Base-by-base conservation (phyloP, 2,113 vertebrate species). In the Cathartes aura region DNA sequence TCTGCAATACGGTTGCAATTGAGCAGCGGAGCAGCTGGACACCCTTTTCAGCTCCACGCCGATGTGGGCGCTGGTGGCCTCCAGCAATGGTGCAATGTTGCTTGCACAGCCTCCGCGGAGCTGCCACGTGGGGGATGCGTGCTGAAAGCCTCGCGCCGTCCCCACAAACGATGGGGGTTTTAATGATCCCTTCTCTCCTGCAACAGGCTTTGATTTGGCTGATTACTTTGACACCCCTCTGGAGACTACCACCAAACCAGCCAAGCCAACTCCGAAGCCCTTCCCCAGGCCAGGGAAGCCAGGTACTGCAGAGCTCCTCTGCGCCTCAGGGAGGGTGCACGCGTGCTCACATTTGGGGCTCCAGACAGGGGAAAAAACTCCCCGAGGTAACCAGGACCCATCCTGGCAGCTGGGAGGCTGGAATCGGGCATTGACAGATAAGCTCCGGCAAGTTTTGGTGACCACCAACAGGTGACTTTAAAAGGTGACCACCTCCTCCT, bases 171-270 rank as follows among this genome's bases (percentile, higher is more conserved):
- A 9, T 9, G 34, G 14, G 29, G 21, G 9, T 19, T 36, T 40
- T 74, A 43, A 92, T 3, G 2, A 16, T 59, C 27, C 38, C 42
- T 90, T 92, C 86, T 95, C 66, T 83, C 42, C 56, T 55, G 59
- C 90, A 78, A 42, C 63, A 60, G 95, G n/a, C 20, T 89, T 92
- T 0, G 94, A 97, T 62, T 55, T 97, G 73, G 29, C 59, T 12
- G 97, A 97, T 84, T 96, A 32, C 86, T 97, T 97, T 88, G 96
- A 95, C 56, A 21, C 50, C 5, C 48, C 92, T 20, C 52, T 13
- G n/a, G 92, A 97, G 74, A 89, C 87, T 3, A 97, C 96, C 34
- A 97, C 93, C 78, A 94, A 95, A 55, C 74, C 97, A 62, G 90
- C 97, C 34, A 97, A 74, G 82, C 92, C 93, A 0, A 92, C 95